Base-by-base conservation (phyloP, 2,113 vertebrate genomes). In the Acanthochromis polyacanthus region DNA sequence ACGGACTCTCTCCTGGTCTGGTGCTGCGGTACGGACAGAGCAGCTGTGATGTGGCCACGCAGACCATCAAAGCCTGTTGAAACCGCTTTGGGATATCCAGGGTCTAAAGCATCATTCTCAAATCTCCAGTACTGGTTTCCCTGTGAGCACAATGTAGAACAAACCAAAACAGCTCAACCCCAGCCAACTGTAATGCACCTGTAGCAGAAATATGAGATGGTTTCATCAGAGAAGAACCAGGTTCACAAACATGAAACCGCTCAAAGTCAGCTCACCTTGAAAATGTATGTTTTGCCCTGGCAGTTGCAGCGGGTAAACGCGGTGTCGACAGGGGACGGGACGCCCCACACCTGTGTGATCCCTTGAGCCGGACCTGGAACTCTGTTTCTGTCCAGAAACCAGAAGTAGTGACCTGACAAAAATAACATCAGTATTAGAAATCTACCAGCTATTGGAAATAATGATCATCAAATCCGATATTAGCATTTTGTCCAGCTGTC, bases 251-350 rank as follows among this genome's bases (percentile, higher is more conserved):
- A 16, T 14, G 10, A 22, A 57, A 78, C 51, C 9, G 1, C 15
- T 57, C 5, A 9, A 20, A 66, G 30, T 28, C 12, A 4, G 2
- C 50, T 30, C 88, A 99, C 98, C 96, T 96, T 99, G 75, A 99
- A 94, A 89, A 99, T 97, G 92, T 98, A 99, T 3, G 96, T 99
- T 85, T 98, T 98, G 3, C 96, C 96, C 19, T 96, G 95, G 72
- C 98, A 99, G 91, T 98, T 98, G 86, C 98, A 99, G 85, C 98
- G 95, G 20, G 97, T 98, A 90, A 97, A 99, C 71, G 95, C 97
- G 0, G 97, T 94, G 67, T 99, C 96, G 0, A 99, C 96, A 17
- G 98, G 98, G 0, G 97, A 98, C 0, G 97, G 98, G 83, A 99
- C 94, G 0, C 97, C 97, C 98, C 98, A 99, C 20, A 94, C 95